Evolutionary conservation across 1,140 invertebrate species (phyloP), one percentile per base, ranked within the genome.

Genomic region (Heliothis virescens): DNA sequence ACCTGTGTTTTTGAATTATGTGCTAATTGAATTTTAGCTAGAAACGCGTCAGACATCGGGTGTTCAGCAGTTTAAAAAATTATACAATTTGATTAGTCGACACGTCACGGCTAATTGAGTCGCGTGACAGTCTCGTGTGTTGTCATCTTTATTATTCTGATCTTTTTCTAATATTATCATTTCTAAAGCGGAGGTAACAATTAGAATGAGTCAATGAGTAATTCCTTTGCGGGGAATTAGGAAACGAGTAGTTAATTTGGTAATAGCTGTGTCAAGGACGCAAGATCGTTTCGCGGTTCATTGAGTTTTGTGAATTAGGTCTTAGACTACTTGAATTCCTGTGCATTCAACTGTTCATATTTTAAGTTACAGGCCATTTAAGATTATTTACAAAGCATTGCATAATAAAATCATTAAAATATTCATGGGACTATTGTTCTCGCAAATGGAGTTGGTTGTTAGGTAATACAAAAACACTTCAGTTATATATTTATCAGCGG

Each of bases 231-330:
- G 52, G 5, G 1, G 16, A 34, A 72, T 12, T 29, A 57, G 53
- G 69, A 72, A 72, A 72, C 3, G 18, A 71, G n/a, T 72, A 57
- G 52, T 72, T 72, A n/a, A 53, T 41, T 57, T 57, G 48, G 26
- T 29, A 57, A 57, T 72, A 11, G 57, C 52, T 72, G 18, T 72
- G 69, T 72, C 69, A 72, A 72, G 69, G 69, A 41, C n/a, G 12
- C 10, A 41, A 57, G 52, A 11, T 29, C 69, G 16, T 72, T 72
- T 41, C 34, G 34, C 26, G 26, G 15, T 72, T n/a, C 26, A 53
- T 71, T 10, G 15, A 5, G 16, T n/a, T 67, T 59, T 59, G 50
- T 41, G 13, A 34, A 50, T 74, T 60, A 21, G 50, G n/a, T 41
- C 26, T 57, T 26, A 7, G 34, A 41, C 7, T 48, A 21, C 34